phyloP scores from a whole-genome alignment of 2,888 invertebrate genomes.

The Diarsia mendica region DNA sequence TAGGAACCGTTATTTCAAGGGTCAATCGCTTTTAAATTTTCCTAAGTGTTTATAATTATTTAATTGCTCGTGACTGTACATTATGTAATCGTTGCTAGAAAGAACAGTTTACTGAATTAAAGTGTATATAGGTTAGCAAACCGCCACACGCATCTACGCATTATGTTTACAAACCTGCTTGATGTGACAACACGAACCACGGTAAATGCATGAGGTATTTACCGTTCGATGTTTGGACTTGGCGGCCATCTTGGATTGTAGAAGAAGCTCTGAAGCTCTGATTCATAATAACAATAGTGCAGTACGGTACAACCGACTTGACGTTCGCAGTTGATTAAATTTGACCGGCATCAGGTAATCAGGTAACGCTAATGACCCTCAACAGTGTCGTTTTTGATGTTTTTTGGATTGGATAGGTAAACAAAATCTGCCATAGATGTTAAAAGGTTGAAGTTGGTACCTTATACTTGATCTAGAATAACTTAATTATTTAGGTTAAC shows the following conservation, averaged over 20 bases:
- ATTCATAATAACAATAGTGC: conserved; percentile 28
- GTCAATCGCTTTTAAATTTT: neutral
- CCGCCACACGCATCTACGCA: conserved; percentile 23
- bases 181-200: conserved; percentile 13
- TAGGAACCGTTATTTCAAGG: neutral
- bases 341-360: conserved; percentile 1
- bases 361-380: conserved; percentile 3
- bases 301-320: conserved; percentile 16
- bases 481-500: neutral
- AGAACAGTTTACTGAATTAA: conserved; percentile 21
- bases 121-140: conserved; percentile 14
- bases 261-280: conserved; percentile 30
- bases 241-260: conserved; percentile 32
- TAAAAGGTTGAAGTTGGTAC: no score
- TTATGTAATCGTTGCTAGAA: neutral
- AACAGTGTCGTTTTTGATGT: conserved; percentile 5
- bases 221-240: conserved; percentile 33
- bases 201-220: conserved; percentile 13
- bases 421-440: no score
- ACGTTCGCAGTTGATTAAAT: conserved; percentile 24
- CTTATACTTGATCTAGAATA: neutral
- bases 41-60: neutral
- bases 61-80: neutral
- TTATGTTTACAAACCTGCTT: conserved; percentile 27
- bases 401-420: neutral